These are phyloP conservation scores for Mercenaria mercenaria DNA, from an alignment of 1,140 invertebrate species.

Conservation along the genomic window DNA sequence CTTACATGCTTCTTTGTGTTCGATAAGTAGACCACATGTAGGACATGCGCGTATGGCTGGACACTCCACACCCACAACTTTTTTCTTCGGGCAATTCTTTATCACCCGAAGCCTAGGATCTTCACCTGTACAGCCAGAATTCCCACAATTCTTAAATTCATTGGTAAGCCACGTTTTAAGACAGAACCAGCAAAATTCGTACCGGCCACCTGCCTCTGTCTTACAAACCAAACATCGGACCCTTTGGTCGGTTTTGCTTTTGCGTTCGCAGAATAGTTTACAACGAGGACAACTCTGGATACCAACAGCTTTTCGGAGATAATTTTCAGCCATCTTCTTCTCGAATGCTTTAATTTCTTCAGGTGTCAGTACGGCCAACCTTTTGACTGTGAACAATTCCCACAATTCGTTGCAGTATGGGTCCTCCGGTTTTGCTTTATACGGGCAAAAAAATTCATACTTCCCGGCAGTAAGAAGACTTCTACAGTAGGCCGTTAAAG, in stretches of 20 bases:
- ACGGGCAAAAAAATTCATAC: slow-evolving; percentile 55
- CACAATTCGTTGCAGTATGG: slow-evolving; percentile 39
- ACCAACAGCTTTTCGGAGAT: slow-evolving; percentile 33
- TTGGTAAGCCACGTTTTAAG: slow-evolving; percentile 20
- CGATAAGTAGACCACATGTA: slow-evolving; percentile 55
- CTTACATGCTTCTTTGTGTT: slow-evolving; percentile 61
- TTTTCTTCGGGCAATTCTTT: slow-evolving; percentile 2
- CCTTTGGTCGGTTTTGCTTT: slow-evolving; percentile 19
- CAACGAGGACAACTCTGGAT: slow-evolving; percentile 65
- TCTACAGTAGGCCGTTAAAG: slow-evolving; percentile 57
- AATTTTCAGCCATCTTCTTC: slow-evolving; percentile 51
- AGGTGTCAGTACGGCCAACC: slow-evolving; percentile 36
- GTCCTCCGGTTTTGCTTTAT: not conserved
- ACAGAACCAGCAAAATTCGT: slow-evolving; percentile 71
- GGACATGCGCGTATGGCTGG: slow-evolving; percentile 60
- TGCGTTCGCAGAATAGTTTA: slow-evolving; percentile 18
- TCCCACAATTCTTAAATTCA: slow-evolving; percentile 43
- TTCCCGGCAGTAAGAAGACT: slow-evolving; percentile 25
- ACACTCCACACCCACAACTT: slow-evolving; percentile 34
- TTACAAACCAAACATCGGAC: slow-evolving; percentile 53
- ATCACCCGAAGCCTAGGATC: slow-evolving; percentile 60
- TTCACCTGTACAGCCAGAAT: slow-evolving; percentile 44
- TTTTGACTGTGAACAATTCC: slow-evolving; percentile 44
- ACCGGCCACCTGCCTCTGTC: not conserved
- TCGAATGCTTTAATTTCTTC: slow-evolving; percentile 65